Base-by-base conservation (phyloP, 2,888 invertebrate genomes). In the Caenorhabditis becei region DNA sequence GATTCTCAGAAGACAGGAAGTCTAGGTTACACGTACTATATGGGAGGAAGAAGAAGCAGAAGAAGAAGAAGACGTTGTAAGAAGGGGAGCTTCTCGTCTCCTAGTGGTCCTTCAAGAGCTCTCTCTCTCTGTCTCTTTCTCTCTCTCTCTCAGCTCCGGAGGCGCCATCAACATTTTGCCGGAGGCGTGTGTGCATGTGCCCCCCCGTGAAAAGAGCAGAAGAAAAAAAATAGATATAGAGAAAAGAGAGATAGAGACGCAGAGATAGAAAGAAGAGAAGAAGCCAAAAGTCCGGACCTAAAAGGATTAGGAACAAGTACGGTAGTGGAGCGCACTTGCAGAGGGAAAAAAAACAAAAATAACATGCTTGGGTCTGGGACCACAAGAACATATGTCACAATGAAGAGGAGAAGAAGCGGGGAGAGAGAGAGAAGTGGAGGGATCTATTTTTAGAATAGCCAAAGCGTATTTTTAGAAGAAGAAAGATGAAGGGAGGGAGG, bases 311-410 rank as follows among this genome's bases (percentile, higher is more conserved):
- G 16, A 10, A 10, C 41, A 41, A n/a, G 10, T 11, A 41, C 41
- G 16, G 41, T 41, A 32, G 32, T 32, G 32, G 10, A 32, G 32
- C 5, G 16, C 7, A 41, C 10, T 41, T 41, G 41, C 35, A 32
- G 10, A 32, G 32, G 4, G 32, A 32, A 32, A 10, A 41, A 14
- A 14, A 41, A 41, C 41, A 41, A 14, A 10, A 41, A 14, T 14
- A 41, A 41, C 41, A 41, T 41, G 41, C 41, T 14, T 41, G 41
- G 2, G 41, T 41, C 41, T 41, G 53, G 51, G 51, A 70, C 51
- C 51, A 70, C 70, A 70, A 70, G 70, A 70, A 70, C 70, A 70
- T 70, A 61, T 70, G 70, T 70, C 61, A 70, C 20, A 61, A 26
- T 37, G 24, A 20, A 37, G 28, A 61, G 56, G n/a, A n/a, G n/a